Conservation (phyloP, 2,797 vertebrate genomes). For the Chrosomus eos region DNA sequence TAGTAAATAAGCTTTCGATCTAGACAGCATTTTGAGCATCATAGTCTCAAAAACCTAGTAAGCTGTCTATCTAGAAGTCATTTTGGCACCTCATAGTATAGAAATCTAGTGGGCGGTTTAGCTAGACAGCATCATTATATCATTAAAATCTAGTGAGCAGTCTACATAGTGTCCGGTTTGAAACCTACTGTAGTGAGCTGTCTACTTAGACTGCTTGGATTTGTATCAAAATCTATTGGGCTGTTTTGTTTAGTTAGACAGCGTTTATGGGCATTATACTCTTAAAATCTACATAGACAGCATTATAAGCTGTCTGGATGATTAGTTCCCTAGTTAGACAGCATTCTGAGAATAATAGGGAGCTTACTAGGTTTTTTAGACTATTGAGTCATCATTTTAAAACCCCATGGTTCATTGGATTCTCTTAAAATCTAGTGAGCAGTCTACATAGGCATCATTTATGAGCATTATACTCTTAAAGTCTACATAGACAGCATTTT, state of each 20-base stretch:
- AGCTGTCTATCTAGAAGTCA: not conserved
- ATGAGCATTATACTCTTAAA: not conserved
- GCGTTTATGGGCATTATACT: too few species aligned
- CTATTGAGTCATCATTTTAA: not conserved
- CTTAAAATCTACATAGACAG: not conserved
- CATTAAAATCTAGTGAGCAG: not conserved
- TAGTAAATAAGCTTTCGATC: too few species aligned
- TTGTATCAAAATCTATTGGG: too few species aligned
- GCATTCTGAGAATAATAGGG: not conserved
- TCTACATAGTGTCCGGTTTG: too few species aligned
- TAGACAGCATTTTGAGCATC: too few species aligned
- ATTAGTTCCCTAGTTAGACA: not conserved
- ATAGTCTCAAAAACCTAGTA: too few species aligned
- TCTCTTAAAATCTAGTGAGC: not conserved
- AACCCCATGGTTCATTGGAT: not conserved
- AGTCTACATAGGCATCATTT: not conserved
- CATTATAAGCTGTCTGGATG: not conserved
- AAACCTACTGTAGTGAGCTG: not conserved
- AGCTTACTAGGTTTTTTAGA: too few species aligned
- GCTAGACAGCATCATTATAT: not conserved
- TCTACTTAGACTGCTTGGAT: not conserved
- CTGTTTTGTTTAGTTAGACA: not conserved
- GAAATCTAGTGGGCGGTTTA: too few species aligned
- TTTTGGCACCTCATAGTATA: too few species aligned
- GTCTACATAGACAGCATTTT: too few species aligned